Evolutionary conservation across 2,888 invertebrate species (phyloP).

Genomic region (Resseliella maxima): DNA sequence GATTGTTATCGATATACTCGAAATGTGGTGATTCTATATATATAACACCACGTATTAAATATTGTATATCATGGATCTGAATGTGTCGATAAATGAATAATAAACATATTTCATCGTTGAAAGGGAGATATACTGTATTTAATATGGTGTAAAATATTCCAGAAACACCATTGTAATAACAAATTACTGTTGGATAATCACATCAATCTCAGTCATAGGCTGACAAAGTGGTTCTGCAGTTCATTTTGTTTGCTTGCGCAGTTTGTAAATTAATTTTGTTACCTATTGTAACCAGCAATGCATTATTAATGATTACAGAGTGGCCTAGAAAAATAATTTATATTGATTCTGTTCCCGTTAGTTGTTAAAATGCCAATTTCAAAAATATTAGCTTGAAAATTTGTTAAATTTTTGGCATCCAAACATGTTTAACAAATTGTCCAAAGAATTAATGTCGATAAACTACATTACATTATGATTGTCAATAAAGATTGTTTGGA

Average conservation of each 20-base stretch:
- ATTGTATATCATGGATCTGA: background rate
- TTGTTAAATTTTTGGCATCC: background rate
- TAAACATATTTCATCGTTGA: slow-evolving; percentile 21
- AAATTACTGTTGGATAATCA: slow-evolving; percentile 14
- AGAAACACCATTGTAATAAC: background rate
- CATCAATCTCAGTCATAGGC: background rate
- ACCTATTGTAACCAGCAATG: too few relatives aligned
- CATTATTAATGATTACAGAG: too few relatives aligned
- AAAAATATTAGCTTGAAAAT: too few relatives aligned
- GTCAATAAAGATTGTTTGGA: background rate
- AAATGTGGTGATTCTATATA: background rate
- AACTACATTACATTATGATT: background rate
- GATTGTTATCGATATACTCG: slow-evolving; percentile 27
- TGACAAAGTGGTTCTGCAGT: too few relatives aligned
- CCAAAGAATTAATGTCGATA: background rate
- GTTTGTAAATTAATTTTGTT: too few relatives aligned
- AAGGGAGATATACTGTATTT: background rate
- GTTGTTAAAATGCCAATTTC: too few relatives aligned
- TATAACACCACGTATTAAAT: background rate
- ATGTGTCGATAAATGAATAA: background rate
- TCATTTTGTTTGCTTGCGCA: too few relatives aligned
- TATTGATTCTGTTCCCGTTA: too few relatives aligned
- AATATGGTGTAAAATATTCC: background rate
- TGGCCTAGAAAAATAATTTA: too few relatives aligned
- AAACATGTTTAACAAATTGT: background rate